Conservation (phyloP, 2,888 invertebrate genomes). For the Malthinus flaveolus region DNA sequence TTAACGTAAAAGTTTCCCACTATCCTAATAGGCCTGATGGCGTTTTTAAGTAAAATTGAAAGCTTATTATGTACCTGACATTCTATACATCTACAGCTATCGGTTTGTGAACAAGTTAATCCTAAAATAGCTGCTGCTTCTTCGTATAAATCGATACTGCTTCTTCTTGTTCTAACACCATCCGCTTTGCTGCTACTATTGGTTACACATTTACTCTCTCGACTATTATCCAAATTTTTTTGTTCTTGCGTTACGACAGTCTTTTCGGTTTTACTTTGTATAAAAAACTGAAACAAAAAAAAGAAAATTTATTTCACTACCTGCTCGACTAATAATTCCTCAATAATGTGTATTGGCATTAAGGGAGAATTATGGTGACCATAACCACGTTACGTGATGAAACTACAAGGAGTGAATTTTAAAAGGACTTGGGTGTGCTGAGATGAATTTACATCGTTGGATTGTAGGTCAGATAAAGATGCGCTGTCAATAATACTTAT, state of each 20-base stretch:
- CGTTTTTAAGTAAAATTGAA: conserved; percentile 2
- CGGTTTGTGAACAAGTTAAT: conserved; percentile 51
- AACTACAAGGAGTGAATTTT: conserved; percentile 29
- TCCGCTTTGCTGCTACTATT: conserved; percentile 20
- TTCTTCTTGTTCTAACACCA: conserved; percentile 40
- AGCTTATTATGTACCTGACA: conserved; percentile 45
- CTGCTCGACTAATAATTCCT: neutral
- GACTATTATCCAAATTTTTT: conserved; percentile 19
- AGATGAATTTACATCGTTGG: conserved; percentile 17
- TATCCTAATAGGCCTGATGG: too few relatives aligned
- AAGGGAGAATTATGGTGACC: conserved; percentile 30
- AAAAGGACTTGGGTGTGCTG: conserved; percentile 14
- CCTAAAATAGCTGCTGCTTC: conserved; percentile 53
- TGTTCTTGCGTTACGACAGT: conserved; percentile 26
- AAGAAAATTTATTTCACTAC: conserved; percentile 4
- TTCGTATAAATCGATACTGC: conserved; percentile 51
- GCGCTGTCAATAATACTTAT: conserved; percentile 12
- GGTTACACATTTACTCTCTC: conserved; percentile 27
- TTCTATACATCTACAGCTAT: conserved; percentile 53
- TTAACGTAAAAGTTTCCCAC: too few relatives aligned
- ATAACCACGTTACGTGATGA: conserved; percentile 34
- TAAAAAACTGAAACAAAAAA: conserved; percentile 42
- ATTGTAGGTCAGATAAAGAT: conserved; percentile 10
- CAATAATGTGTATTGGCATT: conserved; percentile 18
- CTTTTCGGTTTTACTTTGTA: conserved; percentile 40